phyloP scores from a whole-genome alignment of 2,797 vertebrate species.

The Lepilemur septentrionalis region DNA sequence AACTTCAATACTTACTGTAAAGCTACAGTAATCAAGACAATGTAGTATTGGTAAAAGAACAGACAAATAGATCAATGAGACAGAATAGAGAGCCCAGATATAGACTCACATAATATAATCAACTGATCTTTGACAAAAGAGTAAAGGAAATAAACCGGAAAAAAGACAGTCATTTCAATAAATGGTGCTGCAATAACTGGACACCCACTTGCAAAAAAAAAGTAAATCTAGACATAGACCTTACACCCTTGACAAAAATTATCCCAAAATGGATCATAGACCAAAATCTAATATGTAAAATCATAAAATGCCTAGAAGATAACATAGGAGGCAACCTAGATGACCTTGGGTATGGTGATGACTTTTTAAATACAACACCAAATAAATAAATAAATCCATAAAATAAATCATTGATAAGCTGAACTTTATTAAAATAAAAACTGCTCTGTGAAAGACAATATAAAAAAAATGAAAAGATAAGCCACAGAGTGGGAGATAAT shows the following conservation, averaged over 20 bases:
- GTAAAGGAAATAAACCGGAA: neutral
- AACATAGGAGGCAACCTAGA: neutral
- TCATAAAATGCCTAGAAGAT: neutral
- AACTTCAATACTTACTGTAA: neutral
- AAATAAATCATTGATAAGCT: neutral
- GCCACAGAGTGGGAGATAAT: neutral
- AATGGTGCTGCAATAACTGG: neutral
- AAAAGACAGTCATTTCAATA: neutral
- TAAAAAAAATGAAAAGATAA: neutral
- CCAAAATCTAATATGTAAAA: neutral
- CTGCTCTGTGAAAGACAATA: neutral
- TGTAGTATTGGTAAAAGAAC: neutral
- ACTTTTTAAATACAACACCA: neutral
- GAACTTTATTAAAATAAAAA: neutral
- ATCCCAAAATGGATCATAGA: neutral
- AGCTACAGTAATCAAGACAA: neutral
- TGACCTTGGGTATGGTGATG: neutral
- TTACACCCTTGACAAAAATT: neutral
- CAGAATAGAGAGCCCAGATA: neutral
- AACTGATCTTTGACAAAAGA: neutral
- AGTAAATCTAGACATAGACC: neutral
- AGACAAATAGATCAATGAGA: neutral
- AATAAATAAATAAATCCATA: neutral
- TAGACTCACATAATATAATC: neutral
- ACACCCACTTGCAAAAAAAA: neutral